Evolutionary conservation across 2,888 invertebrate genomes (phyloP).

Genomic region (Heteropelma amictum): DNA sequence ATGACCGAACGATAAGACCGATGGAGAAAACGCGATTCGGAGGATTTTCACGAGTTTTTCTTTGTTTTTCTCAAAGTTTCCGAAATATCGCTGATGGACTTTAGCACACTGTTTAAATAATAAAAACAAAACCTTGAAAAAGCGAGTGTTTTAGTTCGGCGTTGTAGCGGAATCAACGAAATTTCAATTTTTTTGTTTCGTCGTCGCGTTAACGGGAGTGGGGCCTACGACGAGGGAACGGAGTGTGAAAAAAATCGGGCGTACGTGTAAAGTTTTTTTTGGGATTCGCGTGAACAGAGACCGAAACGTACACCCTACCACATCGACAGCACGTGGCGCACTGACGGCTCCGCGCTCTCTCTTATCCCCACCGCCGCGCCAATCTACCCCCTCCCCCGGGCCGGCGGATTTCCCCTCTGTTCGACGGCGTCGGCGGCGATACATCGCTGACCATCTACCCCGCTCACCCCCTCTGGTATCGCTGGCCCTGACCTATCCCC

Average conservation of each 20-base stretch:
- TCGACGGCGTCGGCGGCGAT: conserved; percentile 41
- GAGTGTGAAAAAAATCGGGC: conserved; percentile 6
- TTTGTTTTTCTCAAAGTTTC: not conserved
- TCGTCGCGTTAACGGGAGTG: not conserved
- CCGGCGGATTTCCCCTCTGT: conserved; percentile 61
- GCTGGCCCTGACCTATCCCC: conserved; percentile 70
- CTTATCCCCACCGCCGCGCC: conserved; percentile 63
- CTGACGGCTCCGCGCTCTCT: conserved; percentile 74
- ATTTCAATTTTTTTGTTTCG: not conserved
- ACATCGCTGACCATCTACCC: conserved; percentile 51
- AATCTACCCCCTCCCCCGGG: not conserved
- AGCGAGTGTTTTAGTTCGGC: not conserved
- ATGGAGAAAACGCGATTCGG: not conserved
- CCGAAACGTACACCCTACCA: conserved; percentile 72
- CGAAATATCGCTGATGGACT: not conserved
- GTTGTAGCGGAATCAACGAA: too few relatives aligned
- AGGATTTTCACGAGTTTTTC: not conserved
- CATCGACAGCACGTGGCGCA: conserved; percentile 78
- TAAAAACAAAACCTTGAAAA: not conserved
- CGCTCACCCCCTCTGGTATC: conserved; percentile 50
- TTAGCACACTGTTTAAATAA: not conserved
- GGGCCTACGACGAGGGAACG: not conserved
- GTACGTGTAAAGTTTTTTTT: conserved; percentile 15
- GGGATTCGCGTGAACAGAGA: conserved; percentile 22
- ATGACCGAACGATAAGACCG: not conserved